These are phyloP conservation scores for Loriculus beryllinus DNA, from an alignment of 2,797 vertebrate species.

Conservation along the genomic window DNA sequence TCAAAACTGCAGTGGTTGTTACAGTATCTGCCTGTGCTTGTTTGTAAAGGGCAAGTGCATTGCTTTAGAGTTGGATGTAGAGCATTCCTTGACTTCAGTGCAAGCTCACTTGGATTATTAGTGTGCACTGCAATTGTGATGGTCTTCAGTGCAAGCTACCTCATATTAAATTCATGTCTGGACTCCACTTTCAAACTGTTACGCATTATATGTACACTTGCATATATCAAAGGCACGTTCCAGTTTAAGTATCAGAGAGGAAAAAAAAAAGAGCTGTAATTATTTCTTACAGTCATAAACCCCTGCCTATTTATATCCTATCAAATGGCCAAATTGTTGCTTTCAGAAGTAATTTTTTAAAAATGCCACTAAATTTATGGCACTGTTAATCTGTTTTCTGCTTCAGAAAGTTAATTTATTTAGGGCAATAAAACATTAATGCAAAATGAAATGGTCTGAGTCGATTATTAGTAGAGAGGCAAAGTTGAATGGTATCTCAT, in stretches of 20 bases:
- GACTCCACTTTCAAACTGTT: neutral
- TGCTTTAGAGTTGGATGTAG: neutral
- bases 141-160: neutral
- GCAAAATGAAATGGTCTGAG: neutral
- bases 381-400: neutral
- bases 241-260: neutral
- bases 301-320: neutral
- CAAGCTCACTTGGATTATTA: neutral
- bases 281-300: neutral
- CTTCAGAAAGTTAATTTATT: slow-evolving; percentile 4
- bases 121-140: neutral
- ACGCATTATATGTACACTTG: rapidly evolving
- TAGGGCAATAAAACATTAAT: neutral
- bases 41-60: neutral
- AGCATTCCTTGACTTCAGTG: neutral
- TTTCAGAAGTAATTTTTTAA: neutral
- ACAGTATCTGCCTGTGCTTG: neutral
- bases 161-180: neutral
- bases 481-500: neutral
- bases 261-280: neutral
- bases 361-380: neutral
- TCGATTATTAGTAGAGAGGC: neutral
- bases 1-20: neutral
- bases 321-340: neutral
- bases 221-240: neutral